Base-by-base conservation (phyloP, 2,797 vertebrate species). In the Channallabes apus region DNA sequence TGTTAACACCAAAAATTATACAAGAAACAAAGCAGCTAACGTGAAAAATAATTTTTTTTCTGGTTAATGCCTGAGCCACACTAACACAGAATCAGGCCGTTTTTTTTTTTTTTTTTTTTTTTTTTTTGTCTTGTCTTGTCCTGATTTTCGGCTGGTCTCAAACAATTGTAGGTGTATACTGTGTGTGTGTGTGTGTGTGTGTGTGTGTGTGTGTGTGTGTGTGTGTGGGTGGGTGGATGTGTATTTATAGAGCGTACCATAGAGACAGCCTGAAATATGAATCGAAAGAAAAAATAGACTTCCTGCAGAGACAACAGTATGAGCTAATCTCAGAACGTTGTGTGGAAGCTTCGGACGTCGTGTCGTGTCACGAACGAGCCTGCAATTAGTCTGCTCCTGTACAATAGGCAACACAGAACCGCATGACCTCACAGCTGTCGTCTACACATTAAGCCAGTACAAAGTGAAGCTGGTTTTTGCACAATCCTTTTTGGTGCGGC, bases 61-160 rank as follows among this genome's bases (percentile, higher is more conserved):
- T 59, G 35, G 38, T 35, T n/a, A 41, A 80, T 65, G 78, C 61
- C 61, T 80, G 78, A 65, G 61, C 61, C 61, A 80, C 61, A 80
- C 61, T 80, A 65, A 4, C 20, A 11, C 20, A 61, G 32, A 61
- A 24, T 14, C 20, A 3, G 22, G 20, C 58, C 9, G 12, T 41
- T 17, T 51, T 12, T 51, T 51, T 3, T 51, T 14, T 3, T 51
- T 51, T n/a, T 7, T 9, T 76, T 8, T 41, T 15, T 11, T 76
- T 51, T 51, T n/a, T 7, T 9, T 76, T 8, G n/a, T 15, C 5
- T 76, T 4, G 15, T 2, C 29, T 75, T 29, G 0, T 32, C 51
- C 54, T 15, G 71, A 73, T 51, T 51, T 73, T n/a, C 8, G 69
- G 38, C 69, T 18, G 72, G n/a, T 54, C 5, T 46, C 24, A 73